Evolutionary conservation across 1,140 invertebrate species (phyloP).

Genomic region (Ostrea denselamellosa): DNA sequence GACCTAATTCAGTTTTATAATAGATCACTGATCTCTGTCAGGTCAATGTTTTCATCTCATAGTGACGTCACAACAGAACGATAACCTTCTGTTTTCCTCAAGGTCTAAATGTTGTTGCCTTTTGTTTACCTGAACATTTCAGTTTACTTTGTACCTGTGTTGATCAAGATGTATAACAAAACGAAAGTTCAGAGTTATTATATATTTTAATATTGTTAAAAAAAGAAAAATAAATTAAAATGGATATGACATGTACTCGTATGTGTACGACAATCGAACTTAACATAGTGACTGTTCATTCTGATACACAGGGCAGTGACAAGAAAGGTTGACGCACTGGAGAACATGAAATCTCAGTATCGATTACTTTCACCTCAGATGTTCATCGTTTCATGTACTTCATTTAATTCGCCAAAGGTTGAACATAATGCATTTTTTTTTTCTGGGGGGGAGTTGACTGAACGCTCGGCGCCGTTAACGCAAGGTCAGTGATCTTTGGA

Average conservation of each 20-base stretch:
- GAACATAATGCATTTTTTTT: not conserved
- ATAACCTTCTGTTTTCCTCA: conserved; percentile 3
- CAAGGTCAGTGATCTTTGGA: not conserved
- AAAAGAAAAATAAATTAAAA: conserved; percentile 38
- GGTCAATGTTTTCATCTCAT: conserved; percentile 27
- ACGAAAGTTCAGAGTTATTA: not conserved
- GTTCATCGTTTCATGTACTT: not conserved
- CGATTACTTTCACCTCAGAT: not conserved
- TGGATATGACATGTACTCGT: conserved; percentile 32
- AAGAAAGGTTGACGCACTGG: conserved; percentile 20
- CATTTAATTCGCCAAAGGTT: not conserved
- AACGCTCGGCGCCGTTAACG: conserved; percentile 5
- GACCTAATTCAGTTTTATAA: conserved; percentile 16
- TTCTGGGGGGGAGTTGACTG: conserved; percentile 19
- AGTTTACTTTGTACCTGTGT: not conserved
- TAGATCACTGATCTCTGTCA: conserved; percentile 21
- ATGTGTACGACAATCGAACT: conserved; percentile 22
- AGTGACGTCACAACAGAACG: conserved; percentile 32
- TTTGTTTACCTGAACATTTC: not conserved
- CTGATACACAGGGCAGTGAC: conserved; percentile 17
- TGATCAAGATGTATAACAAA: not conserved
- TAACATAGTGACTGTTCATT: not conserved
- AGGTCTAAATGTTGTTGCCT: not conserved
- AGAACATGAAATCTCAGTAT: not conserved
- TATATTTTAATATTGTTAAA: conserved; percentile 33